These are phyloP conservation scores for Apteryx mantelli DNA, from an alignment of 2,113 vertebrate genomes.

Conservation along the genomic window DNA sequence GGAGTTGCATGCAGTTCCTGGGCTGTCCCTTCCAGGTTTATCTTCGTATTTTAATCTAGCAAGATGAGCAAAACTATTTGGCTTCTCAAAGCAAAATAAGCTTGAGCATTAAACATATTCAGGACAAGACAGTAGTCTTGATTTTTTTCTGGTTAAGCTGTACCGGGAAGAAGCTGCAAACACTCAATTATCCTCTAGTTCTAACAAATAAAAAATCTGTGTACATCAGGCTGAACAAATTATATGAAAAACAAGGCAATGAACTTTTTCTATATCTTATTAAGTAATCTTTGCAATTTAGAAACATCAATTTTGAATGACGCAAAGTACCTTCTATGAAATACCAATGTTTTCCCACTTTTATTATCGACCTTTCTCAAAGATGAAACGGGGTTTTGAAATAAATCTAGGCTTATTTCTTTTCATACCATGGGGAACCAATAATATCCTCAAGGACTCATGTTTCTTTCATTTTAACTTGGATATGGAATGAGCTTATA, in stretches of 20 bases:
- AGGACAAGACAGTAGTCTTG: neutral
- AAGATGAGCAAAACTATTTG: neutral
- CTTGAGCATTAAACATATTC: neutral
- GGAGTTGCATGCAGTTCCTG: neutral
- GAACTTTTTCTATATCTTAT: neutral
- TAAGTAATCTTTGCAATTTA: neutral
- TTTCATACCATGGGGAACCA: neutral
- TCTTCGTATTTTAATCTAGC: neutral
- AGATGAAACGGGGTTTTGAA: neutral
- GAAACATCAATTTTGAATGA: neutral
- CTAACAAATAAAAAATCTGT: neutral
- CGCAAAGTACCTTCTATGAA: neutral
- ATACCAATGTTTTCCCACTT: neutral
- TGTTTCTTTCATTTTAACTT: neutral
- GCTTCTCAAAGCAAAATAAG: neutral
- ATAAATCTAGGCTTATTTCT: neutral
- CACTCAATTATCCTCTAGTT: neutral
- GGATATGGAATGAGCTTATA: neutral
- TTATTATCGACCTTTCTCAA: neutral
- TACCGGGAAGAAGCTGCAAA: neutral
- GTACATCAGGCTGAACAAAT: neutral
- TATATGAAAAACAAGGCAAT: neutral
- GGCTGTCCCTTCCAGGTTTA: neutral
- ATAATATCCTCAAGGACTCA: neutral
- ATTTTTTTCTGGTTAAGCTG: neutral